These are phyloP conservation scores for Esox lucius DNA, from an alignment of 2,797 vertebrate species.

Conservation along the genomic window DNA sequence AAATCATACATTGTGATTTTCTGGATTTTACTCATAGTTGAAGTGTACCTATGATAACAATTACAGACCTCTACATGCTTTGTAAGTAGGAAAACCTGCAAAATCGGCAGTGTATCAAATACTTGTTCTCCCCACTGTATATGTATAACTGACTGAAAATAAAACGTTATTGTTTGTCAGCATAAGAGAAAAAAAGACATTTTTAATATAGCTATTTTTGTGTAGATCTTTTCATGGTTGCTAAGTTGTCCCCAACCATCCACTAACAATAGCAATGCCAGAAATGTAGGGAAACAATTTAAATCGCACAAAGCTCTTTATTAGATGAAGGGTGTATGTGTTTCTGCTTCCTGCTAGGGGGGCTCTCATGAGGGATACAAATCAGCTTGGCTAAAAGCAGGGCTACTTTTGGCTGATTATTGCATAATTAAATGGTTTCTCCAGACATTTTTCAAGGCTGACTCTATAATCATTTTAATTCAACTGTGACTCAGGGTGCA, in stretches of 20 bases:
- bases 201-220: too few relatives aligned
- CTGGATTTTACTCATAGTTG: too few relatives aligned
- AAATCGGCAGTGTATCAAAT: too few relatives aligned
- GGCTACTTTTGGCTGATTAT: constrained; percentile 38
- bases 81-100: too few relatives aligned
- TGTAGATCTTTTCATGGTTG: too few relatives aligned
- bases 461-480: constrained; percentile 44
- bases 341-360: constrained; percentile 4
- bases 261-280: background rate
- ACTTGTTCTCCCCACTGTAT: too few relatives aligned
- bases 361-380: constrained; percentile 36
- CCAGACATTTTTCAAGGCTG: constrained; percentile 35
- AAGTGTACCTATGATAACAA: too few relatives aligned
- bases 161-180: too few relatives aligned
- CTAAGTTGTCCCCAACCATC: constrained; percentile 16
- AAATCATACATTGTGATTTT: too few relatives aligned
- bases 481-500: constrained; percentile 45
- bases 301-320: background rate
- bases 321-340: background rate
- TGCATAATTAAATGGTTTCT: constrained; percentile 47
- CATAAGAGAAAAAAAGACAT: too few relatives aligned
- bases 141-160: too few relatives aligned
- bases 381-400: constrained; percentile 38
- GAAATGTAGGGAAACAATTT: background rate
- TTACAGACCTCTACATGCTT: too few relatives aligned